phyloP scores from a whole-genome alignment of 1,140 invertebrate genomes.

The Sarcophaga peregrina region DNA sequence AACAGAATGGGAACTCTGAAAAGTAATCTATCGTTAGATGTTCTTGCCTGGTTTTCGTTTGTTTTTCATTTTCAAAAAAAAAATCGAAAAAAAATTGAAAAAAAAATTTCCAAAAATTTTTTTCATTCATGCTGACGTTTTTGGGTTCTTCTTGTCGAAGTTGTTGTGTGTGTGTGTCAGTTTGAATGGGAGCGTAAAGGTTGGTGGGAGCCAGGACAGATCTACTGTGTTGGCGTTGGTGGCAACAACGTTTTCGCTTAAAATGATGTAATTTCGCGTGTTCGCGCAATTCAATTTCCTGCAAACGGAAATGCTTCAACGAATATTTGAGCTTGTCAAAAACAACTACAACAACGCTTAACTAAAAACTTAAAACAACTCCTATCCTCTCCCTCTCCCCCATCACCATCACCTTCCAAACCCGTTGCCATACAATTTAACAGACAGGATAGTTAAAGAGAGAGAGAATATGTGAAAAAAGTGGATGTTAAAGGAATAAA shows the following conservation, averaged over 20 bases:
- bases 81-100: not conserved
- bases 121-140: not conserved
- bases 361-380: not conserved
- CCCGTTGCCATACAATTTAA: not conserved
- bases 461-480: not conserved
- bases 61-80: not conserved
- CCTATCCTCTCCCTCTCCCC: not conserved
- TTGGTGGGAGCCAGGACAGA: not conserved
- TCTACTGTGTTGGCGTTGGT: too few species aligned
- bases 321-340: constrained; percentile 71
- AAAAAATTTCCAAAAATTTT: not conserved
- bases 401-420: too few species aligned
- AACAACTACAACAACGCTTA: not conserved
- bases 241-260: constrained; percentile 48
- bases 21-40: not conserved
- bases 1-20: too few species aligned
- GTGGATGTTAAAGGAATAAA: not conserved
- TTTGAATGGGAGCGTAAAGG: not conserved
- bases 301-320: constrained; percentile 55
- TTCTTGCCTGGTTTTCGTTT: not conserved
- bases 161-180: not conserved
- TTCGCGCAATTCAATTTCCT: constrained; percentile 65
- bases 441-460: not conserved
- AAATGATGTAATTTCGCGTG: constrained; percentile 66
- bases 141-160: not conserved